Evolutionary conservation across 2,888 invertebrate genomes (phyloP), one percentile per base, ranked within the genome.

Genomic region (Thymelicus lineola): DNA sequence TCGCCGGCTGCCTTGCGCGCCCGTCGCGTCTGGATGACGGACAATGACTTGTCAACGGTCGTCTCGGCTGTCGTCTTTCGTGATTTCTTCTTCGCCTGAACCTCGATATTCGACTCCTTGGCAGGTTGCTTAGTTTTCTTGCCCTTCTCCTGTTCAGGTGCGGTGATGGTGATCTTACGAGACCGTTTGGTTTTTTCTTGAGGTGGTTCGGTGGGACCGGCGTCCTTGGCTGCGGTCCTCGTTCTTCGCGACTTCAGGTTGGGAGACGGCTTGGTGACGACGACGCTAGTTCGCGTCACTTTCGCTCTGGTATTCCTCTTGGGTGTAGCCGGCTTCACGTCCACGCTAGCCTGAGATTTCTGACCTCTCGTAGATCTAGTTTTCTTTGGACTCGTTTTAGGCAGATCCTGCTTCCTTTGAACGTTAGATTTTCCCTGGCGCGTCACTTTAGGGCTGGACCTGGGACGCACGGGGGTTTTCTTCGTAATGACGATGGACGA

Each of bases 401-500:
- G 70, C n/a, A 64, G 61, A 38, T 71, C 58, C 50, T 57, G 71
- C 42, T 46, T 71, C 72, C 15, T 66, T 73, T 70, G 70, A 58
- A 28, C 15, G 35, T 73, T 64, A 6, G 28, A 4, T 9, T 68
- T 71, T 7, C 60, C 36, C 36, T 42, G 61, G 20, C 60, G 42
- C 17, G 67, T 57, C 7, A 3, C 17, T 35, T 46, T 60, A 9
- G 28, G 20, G 6, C 36, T 14, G 10, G 67, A 70, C 59, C 76
- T 71, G 0, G 85, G 85, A n/a, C 77, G 76, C 9, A 77, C 76
- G 0, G 88, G 88, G 0, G 82, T 64, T 73, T 85, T 89, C 66
- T 89, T 88, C 0, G 80, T 68, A 6, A 89, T 80, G 12, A 87
- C 82, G 15, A 89, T 71, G 2, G 85, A 82, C 0, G 78, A 70